Base-by-base conservation (phyloP, 2,113 vertebrate species). In the Cnemophilus loriae region DNA sequence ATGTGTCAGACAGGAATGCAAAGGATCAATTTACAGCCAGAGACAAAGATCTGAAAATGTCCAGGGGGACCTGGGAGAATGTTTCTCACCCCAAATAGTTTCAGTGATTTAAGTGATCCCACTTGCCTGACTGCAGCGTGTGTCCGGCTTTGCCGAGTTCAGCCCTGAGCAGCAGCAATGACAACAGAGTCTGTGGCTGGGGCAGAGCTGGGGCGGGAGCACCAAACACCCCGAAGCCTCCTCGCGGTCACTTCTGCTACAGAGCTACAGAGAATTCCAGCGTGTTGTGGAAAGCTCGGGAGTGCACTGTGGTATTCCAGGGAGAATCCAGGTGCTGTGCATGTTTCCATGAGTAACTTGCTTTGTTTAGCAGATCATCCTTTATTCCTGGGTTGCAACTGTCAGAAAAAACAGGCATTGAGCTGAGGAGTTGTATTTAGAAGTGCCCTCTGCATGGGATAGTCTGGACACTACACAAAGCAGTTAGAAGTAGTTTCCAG, bases 1-100 rank as follows among this genome's bases (percentile, higher is more conserved):
- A 82, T 78, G 93, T 96, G 96, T 96, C 94, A 96, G 96, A 65
- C 89, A 96, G 96, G 96, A 97, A 97, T 97, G 97, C 88, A 63
- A 79, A 96, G 95, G 96, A 95, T 97, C 96, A 89, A 96, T 96
- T 97, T 97, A 97, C 96, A 95, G 59, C 65, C 86, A 71, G 83
- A 93, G 92, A 93, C 96, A 91, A 78, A 83, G 94, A 96, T 96
- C 92, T 93, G 88, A 84, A 94, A 90, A 47, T 18, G 86, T 95
- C 90, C 63, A 9, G 80, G 92, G 86, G 73, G 88, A 95, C 68
- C 70, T 33, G 78, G 82, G 84, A 81, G 89, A 90, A 84, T 52
- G 76, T 83, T 94, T 67, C 93, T 95, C 90, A 75, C 88, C 92
- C 90, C 77, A 46, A 44, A 89, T 42, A 91, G 37, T 74, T 87